Base-by-base conservation (phyloP, 2,113 vertebrate species). In the Vombatus ursinus region DNA sequence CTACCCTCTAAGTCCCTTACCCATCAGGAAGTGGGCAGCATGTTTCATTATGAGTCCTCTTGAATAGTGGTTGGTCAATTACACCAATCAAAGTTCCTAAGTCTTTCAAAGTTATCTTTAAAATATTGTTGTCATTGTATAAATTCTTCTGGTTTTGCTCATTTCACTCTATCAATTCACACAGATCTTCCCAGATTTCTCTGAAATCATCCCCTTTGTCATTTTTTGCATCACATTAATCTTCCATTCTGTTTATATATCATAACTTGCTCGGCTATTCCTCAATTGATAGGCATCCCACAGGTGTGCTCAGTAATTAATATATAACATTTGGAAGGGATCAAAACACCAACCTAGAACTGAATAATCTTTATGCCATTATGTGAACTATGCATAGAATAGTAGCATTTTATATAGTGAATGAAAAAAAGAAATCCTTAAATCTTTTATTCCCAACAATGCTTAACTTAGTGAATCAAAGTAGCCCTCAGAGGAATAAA, bases 401-500 rank as follows among this genome's bases (percentile, higher is more conserved):
- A 8, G 84, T 22, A 93, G 10, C 24, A 24, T 54, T 44, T 89
- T 95, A 90, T 90, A 68, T n/a, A 37, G 47, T n/a, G 93, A 95
- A 44, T 37, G n/a, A 57, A 89, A 50, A 84, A 84, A 93, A 94
- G 57, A 95, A 95, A 50, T 84, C 68, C 19, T 44, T 84, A 44
- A 93, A 44, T 61, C 24, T 37, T 95, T 91, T 57, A 0, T 2
- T 94, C 84, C 95, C 94, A 93, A 8, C 28, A 28, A 52, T 24
- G 7, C 50, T 90, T 92, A 95, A 84, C 53, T 96, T 8, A 90
- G 90, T 77, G 52, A 50, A 95, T 96, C 92, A 68, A 94, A 96
- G 92, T 95, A 94, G 44, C 26, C 25, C 25, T 94, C 37, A 47
- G n/a, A 68, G 37, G 44, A 96, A 97, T 93, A 92, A 93, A 94